Evolutionary conservation across 2,888 invertebrate genomes (phyloP).

Genomic region (Crossocerus cetratus): DNA sequence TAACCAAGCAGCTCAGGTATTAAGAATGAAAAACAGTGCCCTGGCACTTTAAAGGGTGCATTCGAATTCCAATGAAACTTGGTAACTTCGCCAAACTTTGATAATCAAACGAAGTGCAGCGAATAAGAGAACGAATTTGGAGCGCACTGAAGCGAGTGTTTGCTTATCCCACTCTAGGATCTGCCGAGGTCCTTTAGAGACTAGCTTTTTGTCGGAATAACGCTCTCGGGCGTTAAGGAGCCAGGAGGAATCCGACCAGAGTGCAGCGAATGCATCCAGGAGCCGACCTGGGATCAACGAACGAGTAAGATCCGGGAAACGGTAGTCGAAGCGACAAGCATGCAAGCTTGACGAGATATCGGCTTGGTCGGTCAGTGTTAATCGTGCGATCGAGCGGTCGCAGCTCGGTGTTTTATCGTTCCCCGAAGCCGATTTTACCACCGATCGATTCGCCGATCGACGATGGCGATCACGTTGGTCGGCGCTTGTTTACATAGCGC

Average conservation of each 20-base stretch:
- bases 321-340: conserved; percentile 25
- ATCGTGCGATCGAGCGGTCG: conserved; percentile 53
- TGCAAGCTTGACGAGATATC: conserved; percentile 28
- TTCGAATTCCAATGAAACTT: too few species aligned
- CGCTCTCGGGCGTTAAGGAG: too few species aligned
- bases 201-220: too few species aligned
- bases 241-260: too few species aligned
- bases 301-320: conserved; percentile 35
- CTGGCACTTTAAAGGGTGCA: too few species aligned
- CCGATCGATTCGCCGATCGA: conserved; percentile 54
- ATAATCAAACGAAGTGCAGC: too few species aligned
- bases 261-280: neutral
- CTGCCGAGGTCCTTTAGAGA: too few species aligned
- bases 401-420: conserved; percentile 59
- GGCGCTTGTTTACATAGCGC: conserved; percentile 72
- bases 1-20: too few species aligned
- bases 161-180: too few species aligned
- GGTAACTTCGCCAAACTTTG: too few species aligned
- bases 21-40: conserved; percentile 30
- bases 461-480: conserved; percentile 71
- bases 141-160: too few species aligned
- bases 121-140: too few species aligned
- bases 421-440: conserved; percentile 64
- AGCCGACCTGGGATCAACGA: conserved; percentile 28
- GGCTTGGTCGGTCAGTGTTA: conserved; percentile 29